Evolutionary conservation across 2,113 vertebrate species (phyloP).

Genomic region (Pipra filicauda): DNA sequence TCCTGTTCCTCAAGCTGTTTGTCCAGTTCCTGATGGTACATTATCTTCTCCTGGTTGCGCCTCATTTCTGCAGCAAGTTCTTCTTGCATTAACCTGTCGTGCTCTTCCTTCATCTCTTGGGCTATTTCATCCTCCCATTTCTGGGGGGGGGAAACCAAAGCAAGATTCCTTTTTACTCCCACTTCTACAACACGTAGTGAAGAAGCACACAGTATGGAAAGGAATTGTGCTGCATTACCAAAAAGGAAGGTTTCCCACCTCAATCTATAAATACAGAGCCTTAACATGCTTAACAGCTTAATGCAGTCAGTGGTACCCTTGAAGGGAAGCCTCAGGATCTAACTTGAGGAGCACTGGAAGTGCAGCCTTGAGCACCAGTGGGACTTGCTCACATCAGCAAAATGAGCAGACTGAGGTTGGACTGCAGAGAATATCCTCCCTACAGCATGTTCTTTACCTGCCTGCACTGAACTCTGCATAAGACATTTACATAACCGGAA

Average conservation of each 20-base stretch:
- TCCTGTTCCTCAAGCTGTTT: constrained; percentile 88
- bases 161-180: background rate
- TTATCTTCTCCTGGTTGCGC: constrained; percentile 69
- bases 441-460: background rate
- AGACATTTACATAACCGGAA: background rate
- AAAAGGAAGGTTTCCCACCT: background rate
- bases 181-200: background rate
- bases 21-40: constrained; percentile 83
- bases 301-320: background rate
- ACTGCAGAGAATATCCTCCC: background rate
- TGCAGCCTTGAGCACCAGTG: background rate
- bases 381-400: fast-evolving
- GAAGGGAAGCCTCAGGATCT: background rate
- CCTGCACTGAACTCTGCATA: background rate
- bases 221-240: background rate
- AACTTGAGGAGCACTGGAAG: background rate
- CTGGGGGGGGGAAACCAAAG: constrained; percentile 57
- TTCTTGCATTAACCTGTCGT: constrained; percentile 65
- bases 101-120: constrained; percentile 78
- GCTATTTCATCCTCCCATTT: constrained; percentile 79
- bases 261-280: background rate
- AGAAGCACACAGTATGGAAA: background rate
- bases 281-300: background rate
- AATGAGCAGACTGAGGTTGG: fast-evolving
- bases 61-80: constrained; percentile 71